Conservation (phyloP, 2,888 invertebrate genomes). For the Coenonympha arcania region DNA sequence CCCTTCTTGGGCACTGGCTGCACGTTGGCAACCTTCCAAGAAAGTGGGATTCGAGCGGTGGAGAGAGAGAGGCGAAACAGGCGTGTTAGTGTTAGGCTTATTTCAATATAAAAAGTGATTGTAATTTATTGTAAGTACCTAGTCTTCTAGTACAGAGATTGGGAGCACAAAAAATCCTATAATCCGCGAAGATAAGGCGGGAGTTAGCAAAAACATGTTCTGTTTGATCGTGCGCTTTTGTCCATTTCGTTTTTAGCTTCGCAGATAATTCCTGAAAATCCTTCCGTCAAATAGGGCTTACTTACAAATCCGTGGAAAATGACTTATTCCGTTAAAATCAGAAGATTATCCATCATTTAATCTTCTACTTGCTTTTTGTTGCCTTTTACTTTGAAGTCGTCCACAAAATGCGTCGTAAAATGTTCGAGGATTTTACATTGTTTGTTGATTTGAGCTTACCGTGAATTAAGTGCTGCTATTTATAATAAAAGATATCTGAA, state of each 20-base stretch:
- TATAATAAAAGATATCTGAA: too few species aligned
- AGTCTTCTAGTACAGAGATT: background rate
- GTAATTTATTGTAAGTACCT: too few species aligned
- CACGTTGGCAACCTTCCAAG: too few species aligned
- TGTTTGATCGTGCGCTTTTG: constrained; percentile 24
- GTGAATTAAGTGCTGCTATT: too few species aligned
- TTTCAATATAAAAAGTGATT: too few species aligned
- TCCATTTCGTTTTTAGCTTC: constrained; percentile 25
- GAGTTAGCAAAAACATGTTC: constrained; percentile 15
- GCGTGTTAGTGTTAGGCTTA: too few species aligned
- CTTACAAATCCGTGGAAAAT: constrained; percentile 23
- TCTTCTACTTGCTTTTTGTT: background rate
- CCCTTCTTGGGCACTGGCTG: too few species aligned
- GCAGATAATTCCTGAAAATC: constrained; percentile 29
- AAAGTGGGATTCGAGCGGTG: too few species aligned
- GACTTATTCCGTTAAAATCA: constrained; percentile 17
- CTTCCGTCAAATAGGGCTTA: constrained; percentile 28
- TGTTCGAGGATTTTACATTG: background rate
- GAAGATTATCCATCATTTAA: constrained; percentile 4
- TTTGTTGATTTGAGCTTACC: too few species aligned
- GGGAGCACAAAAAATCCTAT: constrained; percentile 13
- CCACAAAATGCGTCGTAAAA: background rate
- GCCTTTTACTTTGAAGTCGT: background rate
- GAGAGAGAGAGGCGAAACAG: too few species aligned
- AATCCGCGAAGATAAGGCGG: constrained; percentile 25